Conservation (phyloP, 2,888 invertebrate genomes). For the Tenthredo distinguenda region DNA sequence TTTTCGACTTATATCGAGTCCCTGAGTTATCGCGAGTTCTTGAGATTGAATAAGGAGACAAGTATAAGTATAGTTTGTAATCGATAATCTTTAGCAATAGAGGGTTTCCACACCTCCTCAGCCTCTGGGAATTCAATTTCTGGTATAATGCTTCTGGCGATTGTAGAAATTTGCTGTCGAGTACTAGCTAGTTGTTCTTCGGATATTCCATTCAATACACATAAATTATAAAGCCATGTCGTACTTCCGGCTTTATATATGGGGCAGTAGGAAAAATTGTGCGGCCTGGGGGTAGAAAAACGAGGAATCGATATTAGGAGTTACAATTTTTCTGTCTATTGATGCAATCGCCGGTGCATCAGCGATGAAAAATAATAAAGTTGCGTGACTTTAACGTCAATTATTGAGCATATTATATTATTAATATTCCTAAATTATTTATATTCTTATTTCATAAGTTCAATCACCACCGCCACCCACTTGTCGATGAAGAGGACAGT, state of each 20-base stretch:
- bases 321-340: constrained; percentile 4
- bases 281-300: constrained; percentile 64
- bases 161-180: constrained; percentile 71
- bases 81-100: constrained; percentile 35
- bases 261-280: constrained; percentile 78
- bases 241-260: constrained; percentile 79
- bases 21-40: not conserved
- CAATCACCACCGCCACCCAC: constrained; percentile 64
- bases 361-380: not conserved
- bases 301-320: not conserved
- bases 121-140: constrained; percentile 76
- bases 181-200: constrained; percentile 72
- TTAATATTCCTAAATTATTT: not conserved
- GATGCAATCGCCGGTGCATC: not conserved
- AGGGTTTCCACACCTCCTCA: constrained; percentile 65
- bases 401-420: not conserved
- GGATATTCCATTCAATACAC: constrained; percentile 75
- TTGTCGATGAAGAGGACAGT: constrained; percentile 77
- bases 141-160: constrained; percentile 70
- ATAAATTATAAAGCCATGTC: constrained; percentile 78
- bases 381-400: constrained; percentile 21
- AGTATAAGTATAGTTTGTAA: not conserved
- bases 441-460: not conserved
- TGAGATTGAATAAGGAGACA: not conserved
- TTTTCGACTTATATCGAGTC: not conserved